Percentiles rank a stretch among this genome's conserved stretches.
Conservation (phyloP, 2,888 invertebrate species). For the Portevinia maculata region DNA sequence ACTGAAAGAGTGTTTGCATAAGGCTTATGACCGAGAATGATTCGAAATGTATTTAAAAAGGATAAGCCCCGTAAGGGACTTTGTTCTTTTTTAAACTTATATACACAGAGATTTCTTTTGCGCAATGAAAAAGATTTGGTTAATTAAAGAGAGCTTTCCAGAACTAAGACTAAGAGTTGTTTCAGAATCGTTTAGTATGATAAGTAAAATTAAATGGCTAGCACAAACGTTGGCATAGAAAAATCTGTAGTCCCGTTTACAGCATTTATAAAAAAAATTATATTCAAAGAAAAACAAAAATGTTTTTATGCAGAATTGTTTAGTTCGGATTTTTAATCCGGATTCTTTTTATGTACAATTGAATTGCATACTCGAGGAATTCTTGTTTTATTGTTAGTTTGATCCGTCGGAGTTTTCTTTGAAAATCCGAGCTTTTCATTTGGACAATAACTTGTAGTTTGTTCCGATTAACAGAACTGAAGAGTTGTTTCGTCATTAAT, state of each 20-base stretch:
- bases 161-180: not conserved
- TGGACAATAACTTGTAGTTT: too few relatives aligned
- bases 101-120: constrained; percentile 29
- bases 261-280: too few relatives aligned
- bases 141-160: constrained; percentile 27
- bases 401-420: too few relatives aligned
- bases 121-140: constrained; percentile 12
- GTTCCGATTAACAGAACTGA: too few relatives aligned
- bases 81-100: not conserved
- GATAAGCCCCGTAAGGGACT: constrained; percentile 38
- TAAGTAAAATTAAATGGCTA: too few relatives aligned
- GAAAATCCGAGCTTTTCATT: too few relatives aligned
- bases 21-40: constrained; percentile 48
- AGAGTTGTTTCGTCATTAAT: too few relatives aligned
- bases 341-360: not conserved
- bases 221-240: too few relatives aligned
- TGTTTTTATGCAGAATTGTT: not conserved
- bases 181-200: not conserved
- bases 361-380: too few relatives aligned
- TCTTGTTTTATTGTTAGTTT: too few relatives aligned
- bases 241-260: too few relatives aligned
- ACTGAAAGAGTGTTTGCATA: constrained; percentile 36
- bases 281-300: not conserved
- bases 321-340: not conserved
- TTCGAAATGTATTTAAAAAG: constrained; percentile 58